A percentile compares a stretch with the other conserved stretches of the same genome.
phyloP scores from a whole-genome alignment of 2,113 vertebrate species.

The Jaculus jaculus region DNA sequence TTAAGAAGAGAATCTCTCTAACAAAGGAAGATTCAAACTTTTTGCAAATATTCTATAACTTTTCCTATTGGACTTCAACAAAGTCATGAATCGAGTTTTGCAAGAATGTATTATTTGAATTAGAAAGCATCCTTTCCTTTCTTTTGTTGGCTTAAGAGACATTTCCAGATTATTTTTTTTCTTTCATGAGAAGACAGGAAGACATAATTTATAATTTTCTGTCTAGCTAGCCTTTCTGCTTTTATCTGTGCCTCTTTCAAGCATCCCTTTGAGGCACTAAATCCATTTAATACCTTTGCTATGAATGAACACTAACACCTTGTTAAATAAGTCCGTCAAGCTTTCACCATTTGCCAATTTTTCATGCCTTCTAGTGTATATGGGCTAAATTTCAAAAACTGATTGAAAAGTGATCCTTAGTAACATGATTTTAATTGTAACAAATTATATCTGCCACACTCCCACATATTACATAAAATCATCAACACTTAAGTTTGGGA shows the following conservation, averaged over 20 bases:
- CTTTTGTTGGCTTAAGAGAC: slow-evolving; percentile 36
- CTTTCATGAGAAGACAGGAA: slow-evolving; percentile 56
- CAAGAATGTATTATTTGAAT: slow-evolving; percentile 58
- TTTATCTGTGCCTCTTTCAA: slow-evolving; percentile 75
- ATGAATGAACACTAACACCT: slow-evolving; percentile 49
- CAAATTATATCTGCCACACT: slow-evolving; percentile 61
- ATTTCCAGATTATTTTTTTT: slow-evolving; percentile 55
- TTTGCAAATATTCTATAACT: neutral
- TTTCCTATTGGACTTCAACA: slow-evolving; percentile 45
- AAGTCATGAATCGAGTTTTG: slow-evolving; percentile 43
- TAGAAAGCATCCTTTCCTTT: slow-evolving; percentile 8
- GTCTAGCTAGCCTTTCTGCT: slow-evolving; percentile 65
- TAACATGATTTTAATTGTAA: slow-evolving; percentile 78
- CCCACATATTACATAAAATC: slow-evolving; percentile 24
- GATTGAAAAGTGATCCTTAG: slow-evolving; percentile 75
- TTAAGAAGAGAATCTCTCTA: slow-evolving; percentile 60
- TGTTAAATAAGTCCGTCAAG: slow-evolving; percentile 63
- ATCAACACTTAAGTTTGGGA: slow-evolving; percentile 38
- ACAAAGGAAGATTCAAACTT: slow-evolving; percentile 64
- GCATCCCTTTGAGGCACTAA: slow-evolving; percentile 74
- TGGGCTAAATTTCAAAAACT: slow-evolving; percentile 70
- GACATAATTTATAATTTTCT: slow-evolving; percentile 48
- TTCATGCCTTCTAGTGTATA: slow-evolving; percentile 48
- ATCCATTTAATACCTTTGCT: slow-evolving; percentile 71
- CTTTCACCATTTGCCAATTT: slow-evolving; percentile 64